Conservation (phyloP, 2,888 invertebrate genomes). For the Cybosia mesomella region DNA sequence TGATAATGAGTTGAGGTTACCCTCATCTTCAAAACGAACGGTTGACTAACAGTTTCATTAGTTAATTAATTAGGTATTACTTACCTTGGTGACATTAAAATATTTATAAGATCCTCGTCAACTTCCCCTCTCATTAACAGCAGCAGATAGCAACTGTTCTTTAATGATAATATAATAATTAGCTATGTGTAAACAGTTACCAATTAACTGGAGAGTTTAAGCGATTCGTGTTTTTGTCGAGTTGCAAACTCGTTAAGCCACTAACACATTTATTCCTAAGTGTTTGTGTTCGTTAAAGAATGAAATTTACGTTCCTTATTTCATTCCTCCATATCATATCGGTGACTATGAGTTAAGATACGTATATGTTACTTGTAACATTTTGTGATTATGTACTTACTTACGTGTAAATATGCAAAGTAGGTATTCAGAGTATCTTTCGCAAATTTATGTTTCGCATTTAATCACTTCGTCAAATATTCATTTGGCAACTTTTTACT, state of each 20-base stretch:
- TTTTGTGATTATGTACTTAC: neutral
- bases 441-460: too few relatives aligned
- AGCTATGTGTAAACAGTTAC: constrained; percentile 60
- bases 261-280: constrained; percentile 26
- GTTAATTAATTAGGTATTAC: neutral
- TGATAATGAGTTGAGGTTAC: too few relatives aligned
- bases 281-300: constrained; percentile 9
- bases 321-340: neutral
- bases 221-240: constrained; percentile 52
- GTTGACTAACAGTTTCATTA: too few relatives aligned
- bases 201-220: constrained; percentile 65
- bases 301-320: neutral
- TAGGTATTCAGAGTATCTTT: neutral
- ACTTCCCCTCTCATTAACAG: neutral
- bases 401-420: neutral
- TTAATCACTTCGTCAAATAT: too few relatives aligned
- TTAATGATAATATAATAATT: constrained; percentile 70
- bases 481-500: too few relatives aligned
- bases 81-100: neutral
- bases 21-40: too few relatives aligned
- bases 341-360: neutral
- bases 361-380: too few relatives aligned
- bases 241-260: constrained; percentile 23
- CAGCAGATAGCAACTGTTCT: constrained; percentile 29
- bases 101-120: neutral